Conservation (phyloP, 1,140 invertebrate species). For the Brachionus rotundiformis region DNA sequence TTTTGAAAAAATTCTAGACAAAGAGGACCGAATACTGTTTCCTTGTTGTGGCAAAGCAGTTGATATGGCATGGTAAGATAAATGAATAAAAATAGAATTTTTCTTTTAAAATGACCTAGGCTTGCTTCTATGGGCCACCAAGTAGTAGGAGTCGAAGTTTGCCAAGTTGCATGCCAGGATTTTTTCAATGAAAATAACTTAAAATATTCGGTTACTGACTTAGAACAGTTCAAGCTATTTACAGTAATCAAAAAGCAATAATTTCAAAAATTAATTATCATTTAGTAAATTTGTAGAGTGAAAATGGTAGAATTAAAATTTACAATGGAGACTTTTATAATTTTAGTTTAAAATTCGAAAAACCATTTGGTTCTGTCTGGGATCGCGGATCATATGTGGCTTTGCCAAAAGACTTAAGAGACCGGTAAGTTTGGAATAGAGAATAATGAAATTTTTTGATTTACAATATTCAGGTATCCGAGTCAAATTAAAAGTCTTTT, state of each 20-base stretch:
- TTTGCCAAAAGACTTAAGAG: neutral
- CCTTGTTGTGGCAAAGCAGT: constrained; percentile 45
- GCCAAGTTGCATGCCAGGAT: neutral
- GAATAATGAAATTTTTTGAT: too few species aligned
- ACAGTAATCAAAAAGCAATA: neutral
- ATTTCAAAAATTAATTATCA: too few species aligned
- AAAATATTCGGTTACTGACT: neutral
- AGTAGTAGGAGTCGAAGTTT: constrained; percentile 5
- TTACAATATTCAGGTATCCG: neutral
- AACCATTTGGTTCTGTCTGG: constrained; percentile 23
- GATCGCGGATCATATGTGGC: constrained; percentile 7
- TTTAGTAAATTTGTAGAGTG: too few species aligned
- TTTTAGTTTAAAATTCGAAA: neutral
- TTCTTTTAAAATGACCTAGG: neutral
- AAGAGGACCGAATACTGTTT: neutral
- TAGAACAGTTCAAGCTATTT: neutral
- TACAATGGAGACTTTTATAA: constrained; percentile 19
- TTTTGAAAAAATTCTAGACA: neutral
- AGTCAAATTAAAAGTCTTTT: neutral
- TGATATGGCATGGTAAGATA: constrained; percentile 44
- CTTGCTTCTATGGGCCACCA: neutral
- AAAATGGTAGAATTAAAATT: neutral
- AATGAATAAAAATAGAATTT: too few species aligned
- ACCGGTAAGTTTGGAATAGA: neutral
- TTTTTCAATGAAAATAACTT: constrained; percentile 26